Evolutionary conservation across 2,888 invertebrate species (phyloP).

Genomic region (Pyrochroa serraticornis): DNA sequence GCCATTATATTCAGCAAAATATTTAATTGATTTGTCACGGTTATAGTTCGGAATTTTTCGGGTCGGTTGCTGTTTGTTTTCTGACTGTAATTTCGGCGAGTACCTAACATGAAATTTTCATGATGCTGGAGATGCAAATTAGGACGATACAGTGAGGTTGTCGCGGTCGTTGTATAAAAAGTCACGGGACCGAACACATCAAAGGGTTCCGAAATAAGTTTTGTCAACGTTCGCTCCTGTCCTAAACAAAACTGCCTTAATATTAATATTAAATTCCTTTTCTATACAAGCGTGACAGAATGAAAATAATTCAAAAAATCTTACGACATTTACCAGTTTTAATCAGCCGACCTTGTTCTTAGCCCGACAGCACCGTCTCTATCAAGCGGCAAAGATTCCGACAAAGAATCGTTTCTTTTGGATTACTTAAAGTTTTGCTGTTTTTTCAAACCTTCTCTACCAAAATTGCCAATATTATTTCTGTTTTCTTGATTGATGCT

Average conservation of each 20-base stretch:
- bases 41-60: slow-evolving; percentile 10
- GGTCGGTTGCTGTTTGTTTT: background rate
- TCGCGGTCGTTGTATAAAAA: slow-evolving; percentile 5
- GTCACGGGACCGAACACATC: slow-evolving; percentile 17
- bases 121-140: too few relatives aligned
- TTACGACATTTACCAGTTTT: slow-evolving; percentile 44
- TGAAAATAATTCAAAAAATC: slow-evolving; percentile 42
- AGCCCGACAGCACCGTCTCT: slow-evolving; percentile 3
- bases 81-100: too few relatives aligned
- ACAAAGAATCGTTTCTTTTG: too few relatives aligned
- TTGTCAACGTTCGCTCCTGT: slow-evolving; percentile 29
- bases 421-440: too few relatives aligned
- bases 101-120: too few relatives aligned
- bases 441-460: too few relatives aligned
- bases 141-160: too few relatives aligned
- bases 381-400: slow-evolving; percentile 24
- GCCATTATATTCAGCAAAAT: slow-evolving; percentile 10
- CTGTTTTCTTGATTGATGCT: too few relatives aligned
- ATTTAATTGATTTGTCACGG: slow-evolving; percentile 30
- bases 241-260: slow-evolving; percentile 24
- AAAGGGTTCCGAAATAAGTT: slow-evolving; percentile 24
- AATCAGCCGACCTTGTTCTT: slow-evolving; percentile 37
- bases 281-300: slow-evolving; percentile 36
- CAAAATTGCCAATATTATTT: too few relatives aligned
- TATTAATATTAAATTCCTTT: slow-evolving; percentile 34